Conservation (phyloP, 1,140 invertebrate species). For the Drosophila cardini region DNA sequence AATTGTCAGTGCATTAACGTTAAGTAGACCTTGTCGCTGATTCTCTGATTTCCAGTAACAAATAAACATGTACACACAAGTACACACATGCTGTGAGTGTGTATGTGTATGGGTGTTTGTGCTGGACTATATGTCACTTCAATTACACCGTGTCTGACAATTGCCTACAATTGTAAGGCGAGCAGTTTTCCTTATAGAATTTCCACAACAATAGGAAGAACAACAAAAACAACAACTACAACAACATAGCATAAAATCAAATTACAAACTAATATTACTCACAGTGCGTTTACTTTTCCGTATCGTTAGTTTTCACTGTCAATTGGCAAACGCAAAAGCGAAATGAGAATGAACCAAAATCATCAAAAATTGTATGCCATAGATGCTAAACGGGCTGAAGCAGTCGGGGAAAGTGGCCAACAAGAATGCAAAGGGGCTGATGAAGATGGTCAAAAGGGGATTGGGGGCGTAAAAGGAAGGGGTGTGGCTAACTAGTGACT, state of each 20-base stretch:
- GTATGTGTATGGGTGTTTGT: background rate
- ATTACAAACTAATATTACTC: slow-evolving; percentile 83
- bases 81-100: too few relatives aligned
- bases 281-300: slow-evolving; percentile 83
- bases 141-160: slow-evolving; percentile 33
- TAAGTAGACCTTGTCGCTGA: slow-evolving; percentile 28
- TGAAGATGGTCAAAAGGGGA: background rate
- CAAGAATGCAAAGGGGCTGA: background rate
- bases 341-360: slow-evolving; percentile 41
- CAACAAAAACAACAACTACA: slow-evolving; percentile 15
- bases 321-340: slow-evolving; percentile 67
- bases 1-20: slow-evolving; percentile 75
- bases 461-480: background rate
- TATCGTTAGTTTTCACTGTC: slow-evolving; percentile 83
- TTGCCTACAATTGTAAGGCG: slow-evolving; percentile 59
- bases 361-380: slow-evolving; percentile 30
- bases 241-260: slow-evolving; percentile 71
- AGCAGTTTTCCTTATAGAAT: background rate
- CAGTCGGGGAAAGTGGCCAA: background rate
- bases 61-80: background rate
- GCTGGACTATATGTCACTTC: slow-evolving; percentile 12
- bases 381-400: slow-evolving; percentile 18
- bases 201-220: background rate
- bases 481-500: background rate
- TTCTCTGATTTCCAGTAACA: background rate